Evolutionary conservation across 2,888 invertebrate genomes (phyloP), one percentile per base, ranked within the genome.

Genomic region (Lydus trimaculatus): DNA sequence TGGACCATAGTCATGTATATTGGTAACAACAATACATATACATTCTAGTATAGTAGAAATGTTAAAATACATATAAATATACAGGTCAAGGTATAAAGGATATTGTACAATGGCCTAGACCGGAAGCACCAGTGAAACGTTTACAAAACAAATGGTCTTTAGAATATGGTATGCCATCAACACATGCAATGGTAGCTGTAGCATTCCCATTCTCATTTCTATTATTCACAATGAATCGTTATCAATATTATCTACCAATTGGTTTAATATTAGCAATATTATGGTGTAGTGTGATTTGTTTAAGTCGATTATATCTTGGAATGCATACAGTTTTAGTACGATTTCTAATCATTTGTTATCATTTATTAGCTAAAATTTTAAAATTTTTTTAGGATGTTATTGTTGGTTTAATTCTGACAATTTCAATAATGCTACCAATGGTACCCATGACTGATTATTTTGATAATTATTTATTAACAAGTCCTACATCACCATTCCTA

Each of bases 101-200:
- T 81, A 88, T 97, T 70, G 89, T 97, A 67, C 87, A 91, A 72
- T 94, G 94, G 94, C 95, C 96, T 1, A 88, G 97, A 71, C 97
- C 97, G 0, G 89, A 92, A 0, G 94, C 93, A 63, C 96, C 97
- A 0, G 96, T 94, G 0, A 89, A 92, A 71, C 90, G 94, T 76
- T 84, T 97, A 58, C 96, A 97, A 83, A 89, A 90, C 59, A 94
- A 96, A 86, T 97, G 96, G 94, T 92, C 93, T 1, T 86, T 94
- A 76, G 97, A 97, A 82, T 97, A 96, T 86, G 97, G 97, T 15
- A 96, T 97, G 95, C 97, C 97, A 1, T 97, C 96, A 15, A 97
- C 97, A 0, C 97, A 97, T 85, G 96, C 96, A 8, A 95, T 96
- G 94, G 94, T 95, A 48, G 95, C 93, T 0, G 90, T 95, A 17